Evolutionary conservation across 2,888 invertebrate genomes (phyloP), one percentile per base, ranked within the genome.

Genomic region (Latrodectus elegans): DNA sequence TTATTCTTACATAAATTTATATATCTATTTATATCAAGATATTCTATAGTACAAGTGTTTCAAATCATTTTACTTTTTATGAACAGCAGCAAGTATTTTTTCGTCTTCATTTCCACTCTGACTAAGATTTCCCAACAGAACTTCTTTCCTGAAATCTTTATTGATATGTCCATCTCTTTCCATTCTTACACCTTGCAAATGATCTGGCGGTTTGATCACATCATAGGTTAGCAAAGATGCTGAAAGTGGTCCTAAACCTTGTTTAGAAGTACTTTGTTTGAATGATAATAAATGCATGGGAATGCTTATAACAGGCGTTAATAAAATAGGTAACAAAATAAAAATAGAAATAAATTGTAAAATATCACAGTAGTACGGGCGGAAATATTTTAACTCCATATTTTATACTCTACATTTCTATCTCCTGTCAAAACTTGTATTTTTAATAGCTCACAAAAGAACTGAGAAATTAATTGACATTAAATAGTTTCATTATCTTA

Each of bases 131-230:
- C 92, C 90, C 8, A 89, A 49, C 11, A 93, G 91, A 73, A 93
- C 91, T 90, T 93, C 93, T 88, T 92, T 92, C 88, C 92, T 91
- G 88, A 92, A 93, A 10, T 93, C 92, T 67, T 91, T 91, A 88
- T 93, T 93, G 12, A 93, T 84, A 89, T 92, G 92, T 6, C 93
- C 93, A 91, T 93, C 93, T 78, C 92, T 91, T 90, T 93, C 93
- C 89, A 93, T 90, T 77, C 92, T 92, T 4, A 93, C 91, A 17
- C 91, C 93, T 88, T 93, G 92, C 51, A 93, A 89, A 90, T 93
- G 93, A 89, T 93, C 92, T 1, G 91, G 92, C 15, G 92, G 92
- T 70, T 91, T 89, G 6, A 92, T 90, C 72, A 92, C 91, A 12
- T 91, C 90, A 75, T 80, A 88, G 4, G 75, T 84, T 9, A 88